phyloP scores from a whole-genome alignment of 2,888 invertebrate genomes.

The Phymatocera aterrima region DNA sequence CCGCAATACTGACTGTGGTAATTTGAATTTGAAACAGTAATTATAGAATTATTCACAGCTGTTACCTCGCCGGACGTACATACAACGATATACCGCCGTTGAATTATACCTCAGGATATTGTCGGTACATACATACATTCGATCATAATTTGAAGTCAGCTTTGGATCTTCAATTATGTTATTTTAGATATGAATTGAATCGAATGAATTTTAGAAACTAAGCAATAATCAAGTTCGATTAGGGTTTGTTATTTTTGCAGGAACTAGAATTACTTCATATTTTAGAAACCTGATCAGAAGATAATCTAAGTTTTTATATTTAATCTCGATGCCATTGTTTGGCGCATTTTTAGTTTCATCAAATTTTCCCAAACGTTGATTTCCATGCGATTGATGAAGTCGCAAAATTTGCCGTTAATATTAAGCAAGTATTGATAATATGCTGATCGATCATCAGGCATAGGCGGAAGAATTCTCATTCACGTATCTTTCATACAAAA shows the following conservation, averaged over 20 bases:
- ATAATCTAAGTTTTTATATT: background rate
- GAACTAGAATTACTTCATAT: background rate
- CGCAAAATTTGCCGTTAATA: background rate
- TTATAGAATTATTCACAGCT: background rate
- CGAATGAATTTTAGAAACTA: background rate
- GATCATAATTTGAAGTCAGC: background rate
- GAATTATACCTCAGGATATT: slow-evolving; percentile 8
- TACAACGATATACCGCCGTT: slow-evolving; percentile 29
- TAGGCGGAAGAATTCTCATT: background rate
- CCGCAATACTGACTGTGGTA: slow-evolving; percentile 67
- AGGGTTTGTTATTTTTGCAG: background rate
- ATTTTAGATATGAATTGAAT: background rate
- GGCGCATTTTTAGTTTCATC: no score
- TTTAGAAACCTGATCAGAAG: background rate
- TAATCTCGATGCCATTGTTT: background rate
- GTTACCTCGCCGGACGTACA: background rate
- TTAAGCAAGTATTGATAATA: background rate
- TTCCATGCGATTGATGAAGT: background rate
- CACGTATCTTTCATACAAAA: background rate
- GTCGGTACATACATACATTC: background rate
- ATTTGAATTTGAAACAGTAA: background rate
- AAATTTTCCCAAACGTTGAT: background rate
- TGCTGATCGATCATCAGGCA: slow-evolving; percentile 1
- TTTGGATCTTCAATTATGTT: background rate
- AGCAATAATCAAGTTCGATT: background rate